Conservation (phyloP, 2,888 invertebrate species). For the Leptopilina drosophilae region DNA sequence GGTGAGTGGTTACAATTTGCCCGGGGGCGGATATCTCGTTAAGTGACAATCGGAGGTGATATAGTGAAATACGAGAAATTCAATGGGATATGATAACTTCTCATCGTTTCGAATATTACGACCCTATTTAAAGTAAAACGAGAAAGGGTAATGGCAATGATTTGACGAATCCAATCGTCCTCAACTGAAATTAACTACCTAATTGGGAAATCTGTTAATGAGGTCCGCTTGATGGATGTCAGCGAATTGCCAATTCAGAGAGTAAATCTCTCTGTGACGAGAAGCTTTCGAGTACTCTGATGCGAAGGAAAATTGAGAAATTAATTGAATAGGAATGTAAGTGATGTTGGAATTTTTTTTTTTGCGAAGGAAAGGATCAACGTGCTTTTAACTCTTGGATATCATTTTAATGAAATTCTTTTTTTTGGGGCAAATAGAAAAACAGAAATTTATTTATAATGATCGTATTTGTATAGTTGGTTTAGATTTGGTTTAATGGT, state of each 20-base stretch:
- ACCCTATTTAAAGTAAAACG: conserved; percentile 27
- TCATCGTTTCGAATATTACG: conserved; percentile 28
- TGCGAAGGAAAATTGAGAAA: conserved; percentile 30
- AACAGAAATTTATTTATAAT: no score
- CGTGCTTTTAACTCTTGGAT: no score
- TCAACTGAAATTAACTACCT: conserved; percentile 31
- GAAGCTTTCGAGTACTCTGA: neutral
- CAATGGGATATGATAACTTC: conserved; percentile 58
- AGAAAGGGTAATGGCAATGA: conserved; percentile 11
- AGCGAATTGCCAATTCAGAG: conserved; percentile 24
- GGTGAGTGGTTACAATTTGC: conserved; percentile 50
- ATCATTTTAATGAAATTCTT: no score
- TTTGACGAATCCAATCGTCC: conserved; percentile 34
- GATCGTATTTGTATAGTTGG: no score
- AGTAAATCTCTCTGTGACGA: conserved; percentile 8
- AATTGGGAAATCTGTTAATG: conserved; percentile 33
- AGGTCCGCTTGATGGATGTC: conserved; percentile 32
- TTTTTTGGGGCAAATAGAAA: no score
- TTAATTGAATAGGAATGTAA: conserved; percentile 25
- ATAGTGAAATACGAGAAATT: conserved; percentile 67
- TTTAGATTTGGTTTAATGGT: no score
- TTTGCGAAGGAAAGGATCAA: neutral
- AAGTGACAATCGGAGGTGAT: conserved; percentile 74
- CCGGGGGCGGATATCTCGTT: conserved; percentile 71
- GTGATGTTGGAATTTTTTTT: neutral